Evolutionary conservation across 2,797 vertebrate species (phyloP).

Genomic region (Enteromius unitaeniatus): DNA sequence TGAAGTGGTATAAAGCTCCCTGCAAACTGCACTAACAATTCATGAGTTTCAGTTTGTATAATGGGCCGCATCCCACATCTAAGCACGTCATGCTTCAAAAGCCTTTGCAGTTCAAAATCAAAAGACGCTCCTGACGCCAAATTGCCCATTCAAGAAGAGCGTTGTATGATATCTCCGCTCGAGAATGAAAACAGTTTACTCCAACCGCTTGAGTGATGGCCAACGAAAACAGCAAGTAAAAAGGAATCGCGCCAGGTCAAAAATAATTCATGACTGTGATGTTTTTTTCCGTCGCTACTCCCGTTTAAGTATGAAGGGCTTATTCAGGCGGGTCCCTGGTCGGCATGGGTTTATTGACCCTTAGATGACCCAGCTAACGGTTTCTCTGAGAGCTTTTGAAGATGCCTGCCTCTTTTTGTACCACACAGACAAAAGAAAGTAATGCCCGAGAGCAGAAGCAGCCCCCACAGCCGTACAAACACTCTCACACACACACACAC

Average conservation of each 20-base stretch:
- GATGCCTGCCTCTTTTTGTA: slow-evolving; percentile 60
- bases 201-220: slow-evolving; percentile 16
- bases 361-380: slow-evolving; percentile 67
- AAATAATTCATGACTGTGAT: slow-evolving; percentile 31
- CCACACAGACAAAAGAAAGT: slow-evolving; percentile 66
- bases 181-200: slow-evolving; percentile 32
- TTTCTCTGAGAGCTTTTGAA: slow-evolving; percentile 65
- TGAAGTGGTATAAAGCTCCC: slow-evolving; percentile 55
- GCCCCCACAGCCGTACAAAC: slow-evolving; percentile 10
- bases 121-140: slow-evolving; percentile 48
- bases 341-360: slow-evolving; percentile 66
- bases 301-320: slow-evolving; percentile 15
- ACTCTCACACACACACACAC: slow-evolving; percentile 10
- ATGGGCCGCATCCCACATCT: slow-evolving; percentile 48
- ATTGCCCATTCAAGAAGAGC: slow-evolving; percentile 55
- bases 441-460: slow-evolving; percentile 52
- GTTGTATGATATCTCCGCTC: slow-evolving; percentile 13
- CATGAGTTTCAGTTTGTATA: slow-evolving; percentile 58
- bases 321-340: slow-evolving; percentile 22
- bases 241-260: slow-evolving; percentile 7
- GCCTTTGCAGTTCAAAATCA: slow-evolving; percentile 39
- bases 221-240: slow-evolving; percentile 32
- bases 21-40: slow-evolving; percentile 52
- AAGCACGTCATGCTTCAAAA: slow-evolving; percentile 45
- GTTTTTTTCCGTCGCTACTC: slow-evolving; percentile 12